Evolutionary conservation across 2,888 invertebrate species (phyloP).

Genomic region (Macrophya alboannulata): DNA sequence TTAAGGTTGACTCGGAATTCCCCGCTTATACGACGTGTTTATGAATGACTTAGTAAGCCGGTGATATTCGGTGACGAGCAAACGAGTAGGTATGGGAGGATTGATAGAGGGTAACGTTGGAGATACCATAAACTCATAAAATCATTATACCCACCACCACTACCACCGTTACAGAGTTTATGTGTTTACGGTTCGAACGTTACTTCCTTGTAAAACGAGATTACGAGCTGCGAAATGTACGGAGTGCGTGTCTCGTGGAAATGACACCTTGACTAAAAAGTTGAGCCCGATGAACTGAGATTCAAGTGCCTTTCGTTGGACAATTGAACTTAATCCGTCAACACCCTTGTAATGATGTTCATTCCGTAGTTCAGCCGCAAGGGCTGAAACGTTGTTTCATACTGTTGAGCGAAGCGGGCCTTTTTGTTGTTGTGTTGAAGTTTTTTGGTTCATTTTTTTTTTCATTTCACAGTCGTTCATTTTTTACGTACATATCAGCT

Average conservation of each 20-base stretch:
- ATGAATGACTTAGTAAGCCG: slow-evolving; percentile 57
- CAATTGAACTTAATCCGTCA: slow-evolving; percentile 21
- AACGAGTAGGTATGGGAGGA: slow-evolving; percentile 49
- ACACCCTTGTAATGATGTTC: slow-evolving; percentile 6
- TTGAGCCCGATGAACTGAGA: slow-evolving; percentile 15
- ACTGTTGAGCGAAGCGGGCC: not conserved
- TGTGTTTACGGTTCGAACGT: slow-evolving; percentile 70
- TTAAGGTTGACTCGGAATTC: slow-evolving; percentile 37
- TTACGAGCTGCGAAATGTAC: slow-evolving; percentile 56
- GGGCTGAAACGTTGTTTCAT: not conserved
- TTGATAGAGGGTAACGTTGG: slow-evolving; percentile 41
- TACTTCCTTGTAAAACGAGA: slow-evolving; percentile 67
- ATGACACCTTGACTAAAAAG: slow-evolving; percentile 46
- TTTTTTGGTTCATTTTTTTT: not conserved
- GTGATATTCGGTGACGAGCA: slow-evolving; percentile 49
- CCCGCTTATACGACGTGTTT: slow-evolving; percentile 57
- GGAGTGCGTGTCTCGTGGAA: slow-evolving; percentile 33
- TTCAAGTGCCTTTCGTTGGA: slow-evolving; percentile 32
- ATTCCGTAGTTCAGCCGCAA: not conserved
- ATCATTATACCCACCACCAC: slow-evolving; percentile 68
- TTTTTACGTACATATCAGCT: not conserved
- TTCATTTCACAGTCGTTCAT: not conserved
- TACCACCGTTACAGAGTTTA: slow-evolving; percentile 67
- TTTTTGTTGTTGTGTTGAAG: not conserved
- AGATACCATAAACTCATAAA: slow-evolving; percentile 67